A percentile compares a stretch with the other conserved stretches of the same genome.
Conservation (phyloP, 37 sponge, comb jelly and placozoan species). For the Cladorhizidae sp. region DNA sequence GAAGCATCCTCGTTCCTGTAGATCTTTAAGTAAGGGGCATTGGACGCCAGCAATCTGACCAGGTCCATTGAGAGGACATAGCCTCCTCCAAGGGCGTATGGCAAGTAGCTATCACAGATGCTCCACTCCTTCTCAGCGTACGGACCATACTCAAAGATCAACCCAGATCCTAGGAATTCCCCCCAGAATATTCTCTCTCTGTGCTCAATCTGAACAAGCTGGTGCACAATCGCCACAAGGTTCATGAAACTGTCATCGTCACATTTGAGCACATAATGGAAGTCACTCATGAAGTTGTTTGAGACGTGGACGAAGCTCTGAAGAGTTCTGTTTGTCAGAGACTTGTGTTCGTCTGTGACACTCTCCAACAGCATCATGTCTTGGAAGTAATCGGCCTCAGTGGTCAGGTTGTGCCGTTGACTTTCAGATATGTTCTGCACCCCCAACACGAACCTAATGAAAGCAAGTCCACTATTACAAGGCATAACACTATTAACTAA, state of each 20-base stretch:
- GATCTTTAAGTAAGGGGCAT: conserved; percentile 16
- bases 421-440: background rate
- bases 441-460: conserved; percentile 55
- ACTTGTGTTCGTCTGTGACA: conserved; percentile 30
- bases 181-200: conserved; percentile 60
- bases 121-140: conserved; percentile 50
- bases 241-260: conserved; percentile 66
- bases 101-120: conserved; percentile 48
- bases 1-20: conserved; percentile 68
- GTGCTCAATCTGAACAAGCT: background rate
- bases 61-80: conserved; percentile 51
- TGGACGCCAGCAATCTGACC: conserved; percentile 21
- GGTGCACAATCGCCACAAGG: background rate
- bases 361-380: conserved; percentile 48
- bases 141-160: background rate
- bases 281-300: background rate
- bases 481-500: background rate
- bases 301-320: conserved; percentile 4
- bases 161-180: conserved; percentile 10
- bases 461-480: background rate
- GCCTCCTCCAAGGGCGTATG: conserved; percentile 61
- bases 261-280: conserved; percentile 51
- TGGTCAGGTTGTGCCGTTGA: background rate
- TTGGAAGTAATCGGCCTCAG: conserved; percentile 4
- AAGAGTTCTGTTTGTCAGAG: conserved; percentile 33